Evolutionary conservation across 2,888 invertebrate genomes (phyloP).

Genomic region (Ceraclea dissimilis): DNA sequence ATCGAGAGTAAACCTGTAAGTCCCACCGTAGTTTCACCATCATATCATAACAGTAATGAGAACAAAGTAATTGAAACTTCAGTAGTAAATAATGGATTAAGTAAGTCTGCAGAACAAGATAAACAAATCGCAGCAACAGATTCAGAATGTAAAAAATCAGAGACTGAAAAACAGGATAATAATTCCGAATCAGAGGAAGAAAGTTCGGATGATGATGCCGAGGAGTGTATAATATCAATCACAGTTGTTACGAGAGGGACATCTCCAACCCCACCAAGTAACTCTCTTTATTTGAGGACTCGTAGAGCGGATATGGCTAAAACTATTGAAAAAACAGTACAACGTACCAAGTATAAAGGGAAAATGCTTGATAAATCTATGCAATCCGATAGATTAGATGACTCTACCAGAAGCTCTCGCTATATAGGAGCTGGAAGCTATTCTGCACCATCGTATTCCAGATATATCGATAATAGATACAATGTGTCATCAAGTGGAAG

Average conservation of each 20-base stretch:
- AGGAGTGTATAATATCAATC: constrained; percentile 41
- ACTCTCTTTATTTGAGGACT: constrained; percentile 53
- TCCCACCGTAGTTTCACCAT: not conserved
- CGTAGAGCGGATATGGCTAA: constrained; percentile 67
- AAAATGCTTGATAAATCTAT: constrained; percentile 62
- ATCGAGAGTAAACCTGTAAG: constrained; percentile 11
- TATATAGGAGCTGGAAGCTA: constrained; percentile 53
- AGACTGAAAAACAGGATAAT: constrained; percentile 23
- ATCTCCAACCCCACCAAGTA: constrained; percentile 68
- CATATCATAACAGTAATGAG: not conserved
- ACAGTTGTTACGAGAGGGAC: constrained; percentile 67
- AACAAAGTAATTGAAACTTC: constrained; percentile 2
- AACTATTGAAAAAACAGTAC: constrained; percentile 62
- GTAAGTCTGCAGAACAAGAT: not conserved
- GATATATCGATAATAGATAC: constrained; percentile 49
- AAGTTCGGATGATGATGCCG: constrained; percentile 35
- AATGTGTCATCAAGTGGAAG: constrained; percentile 30
- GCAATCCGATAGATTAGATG: constrained; percentile 66
- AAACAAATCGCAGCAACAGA: too few relatives aligned
- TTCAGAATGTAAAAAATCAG: constrained; percentile 20
- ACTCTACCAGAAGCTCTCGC: constrained; percentile 57
- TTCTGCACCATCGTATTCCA: constrained; percentile 55
- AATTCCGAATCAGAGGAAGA: constrained; percentile 28
- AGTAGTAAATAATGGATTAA: not conserved
- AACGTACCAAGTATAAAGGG: constrained; percentile 48